Evolutionary conservation across 2,888 invertebrate genomes (phyloP).

Genomic region (Ashinkailepas kermadecensis): DNA sequence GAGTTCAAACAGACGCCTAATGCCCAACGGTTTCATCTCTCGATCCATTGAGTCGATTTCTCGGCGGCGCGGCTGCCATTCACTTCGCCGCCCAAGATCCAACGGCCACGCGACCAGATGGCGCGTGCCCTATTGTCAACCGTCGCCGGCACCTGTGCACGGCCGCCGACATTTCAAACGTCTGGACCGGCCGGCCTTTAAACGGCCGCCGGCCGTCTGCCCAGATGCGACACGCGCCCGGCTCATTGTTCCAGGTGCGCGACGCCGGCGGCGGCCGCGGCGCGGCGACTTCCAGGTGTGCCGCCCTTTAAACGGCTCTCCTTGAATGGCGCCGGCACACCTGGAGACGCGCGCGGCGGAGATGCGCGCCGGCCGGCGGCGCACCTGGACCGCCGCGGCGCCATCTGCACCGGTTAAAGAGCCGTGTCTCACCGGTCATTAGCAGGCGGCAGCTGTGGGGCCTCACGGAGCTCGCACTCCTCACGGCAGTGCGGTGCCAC

Average conservation of each 20-base stretch:
- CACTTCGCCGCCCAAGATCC: background rate
- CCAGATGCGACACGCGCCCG: background rate
- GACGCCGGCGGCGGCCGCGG: background rate
- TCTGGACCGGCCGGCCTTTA: background rate
- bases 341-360: background rate
- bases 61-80: background rate
- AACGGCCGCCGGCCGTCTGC: background rate
- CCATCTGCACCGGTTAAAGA: background rate
- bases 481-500: no score
- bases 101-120: background rate
- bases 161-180: background rate
- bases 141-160: conserved; percentile 1
- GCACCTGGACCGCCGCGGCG: background rate
- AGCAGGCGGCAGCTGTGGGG: background rate
- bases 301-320: background rate
- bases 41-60: background rate
- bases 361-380: background rate
- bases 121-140: conserved; percentile 17
- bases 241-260: background rate
- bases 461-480: background rate
- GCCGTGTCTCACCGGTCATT: background rate
- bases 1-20: background rate
- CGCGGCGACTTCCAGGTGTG: background rate
- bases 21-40: background rate
- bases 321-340: background rate